Base-by-base conservation (phyloP, 1,140 invertebrate genomes). In the Eupristina koningsbergeri region DNA sequence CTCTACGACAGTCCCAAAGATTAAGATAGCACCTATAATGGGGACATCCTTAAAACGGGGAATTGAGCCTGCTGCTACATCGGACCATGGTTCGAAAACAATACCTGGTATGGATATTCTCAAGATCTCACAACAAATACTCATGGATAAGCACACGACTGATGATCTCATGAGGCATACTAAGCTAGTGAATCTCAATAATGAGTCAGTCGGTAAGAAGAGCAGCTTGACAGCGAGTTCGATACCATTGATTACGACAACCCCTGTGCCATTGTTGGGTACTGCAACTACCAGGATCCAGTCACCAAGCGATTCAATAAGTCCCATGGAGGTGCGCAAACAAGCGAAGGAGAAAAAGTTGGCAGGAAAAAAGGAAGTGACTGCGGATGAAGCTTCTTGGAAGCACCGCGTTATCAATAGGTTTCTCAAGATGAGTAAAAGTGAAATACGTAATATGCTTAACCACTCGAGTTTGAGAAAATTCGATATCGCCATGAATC, bases 351-450 rank as follows among this genome's bases (percentile, higher is more conserved):
- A 76, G 61, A 69, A 76, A n/a, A 6, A 9, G 7, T 45, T 11
- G 41, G 41, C 5, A 11, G 11, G 11, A 45, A 45, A 45, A 9
- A 77, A 82, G 6, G 82, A 80, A 9, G 13, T 41, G 7, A n/a
- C 22, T 26, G 86, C 80, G 9, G 86, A 86, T 1, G 87, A 88
- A 9, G 71, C 84, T 3, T 86, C 80, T 0, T 93, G 92, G 91
- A 92, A 92, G n/a, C 87, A 88, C 36, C 88, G 88, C 17, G 90
- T 93, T 0, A 90, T 93, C 22, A 91, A 87, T 11, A 89, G 90
- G 50, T 92, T 93, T 39, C 75, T 93, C 31, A 92, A 89, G 26
- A 93, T 93, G 92, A 92, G 91, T 29, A 92, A 90, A 80, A 92
- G 91, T 41, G 92, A 93, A 29, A 91, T 93, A 41, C 87, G 89